Evolutionary conservation across 2,113 vertebrate genomes (phyloP).

Genomic region (Alectura lathami): DNA sequence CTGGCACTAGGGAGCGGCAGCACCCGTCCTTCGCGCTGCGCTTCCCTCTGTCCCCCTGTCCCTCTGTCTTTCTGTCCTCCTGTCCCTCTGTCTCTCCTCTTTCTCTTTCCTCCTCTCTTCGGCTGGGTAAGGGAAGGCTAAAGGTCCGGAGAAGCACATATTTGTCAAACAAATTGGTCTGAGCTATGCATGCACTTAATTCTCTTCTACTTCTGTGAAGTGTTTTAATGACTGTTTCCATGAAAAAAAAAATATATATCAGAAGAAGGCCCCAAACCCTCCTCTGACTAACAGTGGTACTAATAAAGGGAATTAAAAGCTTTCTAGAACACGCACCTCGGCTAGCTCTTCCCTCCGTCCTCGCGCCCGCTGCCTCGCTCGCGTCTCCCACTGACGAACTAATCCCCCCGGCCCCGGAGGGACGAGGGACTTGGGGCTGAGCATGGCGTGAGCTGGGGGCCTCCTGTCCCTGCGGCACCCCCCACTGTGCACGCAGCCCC

Average conservation of each 20-base stretch:
- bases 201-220: slow-evolving; percentile 85
- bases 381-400: slow-evolving; percentile 51
- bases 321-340: slow-evolving; percentile 68
- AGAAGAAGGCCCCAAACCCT: slow-evolving; percentile 26
- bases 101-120: background rate
- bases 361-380: slow-evolving; percentile 28
- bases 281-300: slow-evolving; percentile 48
- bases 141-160: slow-evolving; percentile 47
- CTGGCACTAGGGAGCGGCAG: background rate
- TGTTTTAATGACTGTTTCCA: slow-evolving; percentile 80
- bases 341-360: slow-evolving; percentile 51
- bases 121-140: slow-evolving; percentile 60
- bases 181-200: slow-evolving; percentile 51
- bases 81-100: background rate
- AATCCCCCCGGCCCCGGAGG: background rate
- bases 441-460: background rate
- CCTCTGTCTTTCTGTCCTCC: background rate
- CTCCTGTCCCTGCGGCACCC: background rate
- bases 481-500: background rate
- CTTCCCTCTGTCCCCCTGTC: slow-evolving; percentile 39
- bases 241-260: slow-evolving; percentile 68
- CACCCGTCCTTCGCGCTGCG: slow-evolving; percentile 31
- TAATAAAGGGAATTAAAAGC: slow-evolving; percentile 72
- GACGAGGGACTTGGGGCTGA: background rate
- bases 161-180: slow-evolving; percentile 65